Conservation (phyloP, 2,888 invertebrate genomes). For the Kuschelorhynchus macadamiae region DNA sequence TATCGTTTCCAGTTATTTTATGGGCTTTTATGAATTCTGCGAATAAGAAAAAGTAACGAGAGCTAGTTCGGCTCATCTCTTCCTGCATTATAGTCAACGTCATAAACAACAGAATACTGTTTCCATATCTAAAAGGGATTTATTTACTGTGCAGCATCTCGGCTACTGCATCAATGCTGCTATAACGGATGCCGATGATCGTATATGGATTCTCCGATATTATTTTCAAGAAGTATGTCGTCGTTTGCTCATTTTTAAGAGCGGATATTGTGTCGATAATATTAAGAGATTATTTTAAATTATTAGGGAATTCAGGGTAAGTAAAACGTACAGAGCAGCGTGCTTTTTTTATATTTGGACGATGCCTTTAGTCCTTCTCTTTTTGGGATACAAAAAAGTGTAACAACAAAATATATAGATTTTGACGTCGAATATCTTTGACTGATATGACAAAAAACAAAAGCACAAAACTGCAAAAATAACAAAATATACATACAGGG, state of each 20-base stretch:
- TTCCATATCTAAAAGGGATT: conserved; percentile 66
- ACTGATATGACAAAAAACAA: no score
- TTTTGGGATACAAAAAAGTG: no score
- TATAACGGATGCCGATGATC: conserved; percentile 58
- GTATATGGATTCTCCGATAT: conserved; percentile 57
- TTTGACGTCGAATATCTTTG: no score
- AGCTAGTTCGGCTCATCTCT: conserved; percentile 64
- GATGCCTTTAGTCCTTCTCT: no score
- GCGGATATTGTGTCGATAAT: no score
- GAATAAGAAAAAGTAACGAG: conserved; percentile 68
- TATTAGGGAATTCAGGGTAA: no score
- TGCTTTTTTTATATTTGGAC: no score
- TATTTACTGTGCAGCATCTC: conserved; percentile 60
- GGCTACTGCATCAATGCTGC: conserved; percentile 49
- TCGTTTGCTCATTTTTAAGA: not conserved
- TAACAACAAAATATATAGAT: no score
- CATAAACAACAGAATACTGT: conserved; percentile 65
- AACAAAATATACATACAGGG: no score
- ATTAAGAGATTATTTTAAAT: no score
- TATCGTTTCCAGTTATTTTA: conserved; percentile 60
- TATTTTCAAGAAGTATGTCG: conserved; percentile 41
- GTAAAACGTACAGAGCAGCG: no score
- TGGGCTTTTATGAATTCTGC: conserved; percentile 63
- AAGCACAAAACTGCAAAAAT: no score
- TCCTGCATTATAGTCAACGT: conserved; percentile 63